Evolutionary conservation across 2,113 vertebrate genomes (phyloP).

Genomic region (Plecturocebus donacophilus): DNA sequence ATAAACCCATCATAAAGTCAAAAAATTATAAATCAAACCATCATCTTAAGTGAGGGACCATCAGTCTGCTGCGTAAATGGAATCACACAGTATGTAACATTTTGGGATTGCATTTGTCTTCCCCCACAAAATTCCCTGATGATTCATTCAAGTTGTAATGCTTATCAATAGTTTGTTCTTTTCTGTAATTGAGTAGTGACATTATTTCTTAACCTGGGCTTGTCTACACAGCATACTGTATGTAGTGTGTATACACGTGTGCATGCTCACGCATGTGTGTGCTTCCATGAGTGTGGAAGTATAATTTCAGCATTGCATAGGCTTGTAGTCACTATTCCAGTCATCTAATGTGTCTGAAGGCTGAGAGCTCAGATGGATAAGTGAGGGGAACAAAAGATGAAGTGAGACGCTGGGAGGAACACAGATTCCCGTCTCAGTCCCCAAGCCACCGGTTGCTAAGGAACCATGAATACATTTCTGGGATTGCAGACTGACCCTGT

Average conservation of each 20-base stretch:
- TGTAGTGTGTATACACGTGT: fast-evolving
- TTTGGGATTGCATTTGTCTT: neutral
- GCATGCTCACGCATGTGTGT: too few species aligned
- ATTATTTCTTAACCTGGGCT: neutral
- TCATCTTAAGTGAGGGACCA: neutral
- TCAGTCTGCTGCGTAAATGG: neutral
- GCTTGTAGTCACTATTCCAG: neutral
- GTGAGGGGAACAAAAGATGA: neutral
- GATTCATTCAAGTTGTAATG: neutral
- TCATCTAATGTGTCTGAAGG: neutral
- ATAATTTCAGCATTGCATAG: neutral
- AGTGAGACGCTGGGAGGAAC: fast-evolving
- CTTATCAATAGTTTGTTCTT: neutral
- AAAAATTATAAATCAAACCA: neutral
- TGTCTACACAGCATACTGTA: fast-evolving
- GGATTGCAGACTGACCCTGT: neutral
- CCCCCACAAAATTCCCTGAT: neutral
- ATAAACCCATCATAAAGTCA: neutral
- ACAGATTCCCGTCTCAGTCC: neutral
- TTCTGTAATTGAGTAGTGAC: neutral
- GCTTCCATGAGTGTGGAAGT: neutral
- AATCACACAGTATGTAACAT: neutral
- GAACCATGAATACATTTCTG: fast-evolving
- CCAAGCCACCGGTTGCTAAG: neutral
- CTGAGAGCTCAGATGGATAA: neutral